Evolutionary conservation across 2,888 invertebrate genomes (phyloP), one percentile per base, ranked within the genome.

Genomic region (Phania funesta): DNA sequence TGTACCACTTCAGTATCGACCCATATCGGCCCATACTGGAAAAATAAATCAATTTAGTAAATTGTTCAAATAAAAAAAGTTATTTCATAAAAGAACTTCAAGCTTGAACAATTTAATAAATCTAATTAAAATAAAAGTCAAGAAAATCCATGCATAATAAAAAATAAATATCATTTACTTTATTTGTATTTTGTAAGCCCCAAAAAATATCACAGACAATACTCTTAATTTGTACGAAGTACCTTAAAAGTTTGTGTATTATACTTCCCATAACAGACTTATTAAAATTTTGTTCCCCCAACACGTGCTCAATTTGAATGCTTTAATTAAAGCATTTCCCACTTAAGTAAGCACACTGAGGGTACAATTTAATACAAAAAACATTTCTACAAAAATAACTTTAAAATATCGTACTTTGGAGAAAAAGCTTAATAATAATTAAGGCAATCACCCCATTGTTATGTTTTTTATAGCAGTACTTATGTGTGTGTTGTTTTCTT

Each of bases 381-480:
- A 41, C 41, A 35, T 24, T 73, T 73, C n/a, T n/a, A 68, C 62
- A 22, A 38, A 41, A 65, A 52, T 32, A 60, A 67, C 13, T 73
- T 76, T 54, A 67, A 0, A 48, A 38, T 0, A 71, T 2, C 11
- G 2, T 9, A 11, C 11, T n/a, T n/a, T n/a, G 6, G 29, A 35
- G 24, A 11, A 50, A 46, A 13, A 3, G 26, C 6, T 26, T 26
- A 5, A 26, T 26, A 5, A 5, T 26, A 5, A 26, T 26, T 3
- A 35, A 35, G 11, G 3, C 4, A 38, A 38, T 38, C 35, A 38
- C 35, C 11, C 35, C 35, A n/a, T 38, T 38, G 3, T 38, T n/a
- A 38, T 3, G 4, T 38, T 38, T 38, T 13, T 38, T 38, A 13
- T 38, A 13, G 13, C 3, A 38, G n/a, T n/a, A 38, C 35, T 38